Conservation (phyloP, 64 coral and sea anemone species). For the Dendrophyllia cribrosa region DNA sequence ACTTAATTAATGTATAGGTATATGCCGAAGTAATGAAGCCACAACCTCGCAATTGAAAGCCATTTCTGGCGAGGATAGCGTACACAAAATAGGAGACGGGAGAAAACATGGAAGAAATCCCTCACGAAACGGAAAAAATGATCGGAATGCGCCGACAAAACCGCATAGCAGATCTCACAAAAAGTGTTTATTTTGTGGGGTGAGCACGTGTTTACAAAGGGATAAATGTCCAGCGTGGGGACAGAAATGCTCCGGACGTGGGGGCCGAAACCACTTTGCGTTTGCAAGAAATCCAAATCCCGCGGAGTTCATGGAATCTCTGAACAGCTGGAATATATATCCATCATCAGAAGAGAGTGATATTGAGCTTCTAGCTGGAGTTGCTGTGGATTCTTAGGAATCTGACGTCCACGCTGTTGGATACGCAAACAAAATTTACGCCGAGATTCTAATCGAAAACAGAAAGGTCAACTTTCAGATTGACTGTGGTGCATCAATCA, state of each 20-base stretch:
- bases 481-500: no score
- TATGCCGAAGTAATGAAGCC: background rate
- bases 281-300: constrained; percentile 8
- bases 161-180: constrained; percentile 8
- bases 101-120: no score
- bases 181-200: constrained; percentile 2
- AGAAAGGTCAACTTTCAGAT: constrained; percentile 25
- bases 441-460: background rate
- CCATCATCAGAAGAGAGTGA: background rate
- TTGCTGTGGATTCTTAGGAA: background rate
- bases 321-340: background rate
- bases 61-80: no score
- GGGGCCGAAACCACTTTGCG: constrained; percentile 34
- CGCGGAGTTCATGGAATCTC: background rate
- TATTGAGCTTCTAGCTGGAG: background rate
- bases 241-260: constrained; percentile 19
- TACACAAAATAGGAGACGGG: background rate
- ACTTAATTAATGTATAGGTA: constrained; percentile 12
- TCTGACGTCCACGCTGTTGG: background rate
- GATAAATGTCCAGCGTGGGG: constrained; percentile 37
- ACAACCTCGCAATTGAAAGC: background rate
- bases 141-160: background rate
- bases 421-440: constrained; percentile 5
- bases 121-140: background rate
- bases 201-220: background rate